A percentile compares a stretch with the other conserved stretches of the same genome.
phyloP scores from a whole-genome alignment of 1,140 invertebrate species.

The Danaus melanippus region DNA sequence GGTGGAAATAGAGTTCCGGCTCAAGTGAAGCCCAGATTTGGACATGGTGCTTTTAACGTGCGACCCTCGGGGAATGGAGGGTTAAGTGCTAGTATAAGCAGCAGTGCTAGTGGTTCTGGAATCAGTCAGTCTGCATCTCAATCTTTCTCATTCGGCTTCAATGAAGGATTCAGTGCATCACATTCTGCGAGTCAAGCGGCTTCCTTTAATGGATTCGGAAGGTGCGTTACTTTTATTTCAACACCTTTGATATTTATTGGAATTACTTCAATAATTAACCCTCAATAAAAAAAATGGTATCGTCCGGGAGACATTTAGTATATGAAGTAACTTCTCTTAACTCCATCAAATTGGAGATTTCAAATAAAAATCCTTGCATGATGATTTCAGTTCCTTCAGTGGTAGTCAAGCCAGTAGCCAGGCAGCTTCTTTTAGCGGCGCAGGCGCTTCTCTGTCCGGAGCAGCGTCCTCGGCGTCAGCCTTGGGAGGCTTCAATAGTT shows the following conservation, averaged over 20 bases:
- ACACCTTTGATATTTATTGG: background rate
- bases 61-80: conserved; percentile 47
- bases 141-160: conserved; percentile 62
- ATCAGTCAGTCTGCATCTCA: conserved; percentile 58
- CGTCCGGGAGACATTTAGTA: too few relatives aligned
- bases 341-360: too few relatives aligned
- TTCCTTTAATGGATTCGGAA: conserved; percentile 60
- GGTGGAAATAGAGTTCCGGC: conserved; percentile 19
- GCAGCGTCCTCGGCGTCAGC: conserved; percentile 47
- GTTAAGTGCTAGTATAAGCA: conserved; percentile 52
- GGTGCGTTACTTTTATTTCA: conserved; percentile 24
- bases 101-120: conserved; percentile 47
- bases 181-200: conserved; percentile 61
- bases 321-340: too few relatives aligned
- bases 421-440: conserved; percentile 48
- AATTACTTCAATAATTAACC: background rate
- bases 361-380: background rate
- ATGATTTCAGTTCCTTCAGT: conserved; percentile 39
- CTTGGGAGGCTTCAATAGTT: conserved; percentile 31
- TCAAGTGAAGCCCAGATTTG: conserved; percentile 42
- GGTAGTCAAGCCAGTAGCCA: conserved; percentile 61
- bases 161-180: conserved; percentile 60
- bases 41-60: conserved; percentile 47
- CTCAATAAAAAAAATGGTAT: too few relatives aligned
- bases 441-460: conserved; percentile 34